Evolutionary conservation across 2,113 vertebrate genomes (phyloP).

Genomic region (Aplodontia rufa): DNA sequence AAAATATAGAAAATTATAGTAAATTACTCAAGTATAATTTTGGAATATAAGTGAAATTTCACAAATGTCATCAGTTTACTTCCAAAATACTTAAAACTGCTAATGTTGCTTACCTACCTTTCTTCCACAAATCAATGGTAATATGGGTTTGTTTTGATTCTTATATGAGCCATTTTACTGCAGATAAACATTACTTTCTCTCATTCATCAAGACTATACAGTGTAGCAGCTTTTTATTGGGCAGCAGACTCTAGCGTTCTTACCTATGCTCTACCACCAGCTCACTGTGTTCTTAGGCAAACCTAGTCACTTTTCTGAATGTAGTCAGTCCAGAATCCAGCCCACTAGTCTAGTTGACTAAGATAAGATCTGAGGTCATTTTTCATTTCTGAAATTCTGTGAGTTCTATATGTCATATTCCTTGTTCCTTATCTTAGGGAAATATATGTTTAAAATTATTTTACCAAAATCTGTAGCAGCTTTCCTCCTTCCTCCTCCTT

Average conservation of each 20-base stretch:
- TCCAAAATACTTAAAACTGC: not conserved
- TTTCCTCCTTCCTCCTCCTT: not conserved
- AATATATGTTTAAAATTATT: not conserved
- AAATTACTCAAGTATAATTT: not conserved
- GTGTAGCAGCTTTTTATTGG: not conserved
- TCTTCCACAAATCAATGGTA: not conserved
- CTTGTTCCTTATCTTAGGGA: not conserved
- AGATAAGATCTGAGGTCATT: not conserved
- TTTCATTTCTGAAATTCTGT: constrained; percentile 39
- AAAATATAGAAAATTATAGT: constrained; percentile 2
- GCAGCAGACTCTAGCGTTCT: not conserved
- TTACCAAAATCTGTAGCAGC: not conserved
- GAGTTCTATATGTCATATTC: not conserved
- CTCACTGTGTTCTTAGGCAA: not conserved
- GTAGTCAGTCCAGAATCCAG: not conserved
- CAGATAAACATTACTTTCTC: not conserved
- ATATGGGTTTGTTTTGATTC: not conserved
- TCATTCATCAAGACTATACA: not conserved
- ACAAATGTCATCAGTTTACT: not conserved
- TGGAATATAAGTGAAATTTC: not conserved
- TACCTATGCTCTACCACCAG: not conserved
- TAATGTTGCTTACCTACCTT: not conserved
- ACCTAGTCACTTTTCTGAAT: not conserved
- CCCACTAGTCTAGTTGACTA: not conserved
- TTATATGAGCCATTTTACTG: not conserved